Evolutionary conservation across 2,797 vertebrate genomes (phyloP).

Genomic region (Sebastiscus tertius): DNA sequence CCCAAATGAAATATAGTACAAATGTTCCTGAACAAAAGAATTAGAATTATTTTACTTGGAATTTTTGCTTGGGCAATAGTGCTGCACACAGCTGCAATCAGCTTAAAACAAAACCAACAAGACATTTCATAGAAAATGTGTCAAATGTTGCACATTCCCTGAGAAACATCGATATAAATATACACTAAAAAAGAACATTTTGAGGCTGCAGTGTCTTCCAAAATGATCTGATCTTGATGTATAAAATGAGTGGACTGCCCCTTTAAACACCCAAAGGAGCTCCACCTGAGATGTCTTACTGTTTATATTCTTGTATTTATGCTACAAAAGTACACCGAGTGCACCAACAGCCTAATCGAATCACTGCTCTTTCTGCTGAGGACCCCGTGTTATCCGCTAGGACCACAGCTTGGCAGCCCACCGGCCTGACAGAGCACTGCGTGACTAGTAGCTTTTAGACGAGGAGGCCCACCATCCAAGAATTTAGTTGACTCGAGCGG

Average conservation of each 20-base stretch:
- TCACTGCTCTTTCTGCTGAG: background rate
- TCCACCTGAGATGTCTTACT: background rate
- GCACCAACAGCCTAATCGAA: conserved; percentile 6
- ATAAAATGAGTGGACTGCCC: background rate
- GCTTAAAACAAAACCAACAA: no score
- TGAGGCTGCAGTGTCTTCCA: background rate
- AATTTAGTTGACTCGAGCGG: conserved; percentile 44
- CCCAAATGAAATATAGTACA: no score
- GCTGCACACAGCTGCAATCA: no score
- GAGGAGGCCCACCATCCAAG: conserved; percentile 56
- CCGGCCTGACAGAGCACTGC: conserved; percentile 45
- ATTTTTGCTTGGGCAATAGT: no score
- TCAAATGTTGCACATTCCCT: no score
- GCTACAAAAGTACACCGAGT: conserved; percentile 6
- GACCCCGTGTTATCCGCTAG: conserved; percentile 25
- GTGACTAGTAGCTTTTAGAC: conserved; percentile 60
- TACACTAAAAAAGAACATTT: no score
- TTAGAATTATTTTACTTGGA: no score
- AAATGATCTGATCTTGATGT: background rate
- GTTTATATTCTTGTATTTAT: conserved; percentile 9
- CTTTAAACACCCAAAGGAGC: background rate
- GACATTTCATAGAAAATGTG: no score
- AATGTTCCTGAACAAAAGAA: no score
- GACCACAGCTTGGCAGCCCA: conserved; percentile 44
- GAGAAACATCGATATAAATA: no score